Percentiles rank a stretch among this genome's conserved stretches.
Evolutionary conservation across 2,888 invertebrate genomes (phyloP).

Genomic region (Cryptocephalus primarius): DNA sequence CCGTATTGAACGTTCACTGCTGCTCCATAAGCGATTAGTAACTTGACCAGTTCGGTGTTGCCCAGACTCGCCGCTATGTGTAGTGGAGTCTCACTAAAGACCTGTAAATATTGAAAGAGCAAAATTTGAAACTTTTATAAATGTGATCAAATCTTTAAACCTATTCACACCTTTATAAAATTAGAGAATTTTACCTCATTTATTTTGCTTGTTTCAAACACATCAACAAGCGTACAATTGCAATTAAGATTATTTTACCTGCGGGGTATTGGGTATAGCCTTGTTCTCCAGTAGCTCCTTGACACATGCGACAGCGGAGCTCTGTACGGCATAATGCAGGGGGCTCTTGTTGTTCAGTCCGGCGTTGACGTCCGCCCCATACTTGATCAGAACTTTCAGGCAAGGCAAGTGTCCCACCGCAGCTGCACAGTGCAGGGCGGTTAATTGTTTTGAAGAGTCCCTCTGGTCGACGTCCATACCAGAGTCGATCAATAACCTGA

Average conservation of each 20-base stretch:
- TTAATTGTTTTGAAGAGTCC: slow-evolving; percentile 58
- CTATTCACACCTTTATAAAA: too few species aligned
- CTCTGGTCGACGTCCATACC: slow-evolving; percentile 58
- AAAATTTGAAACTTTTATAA: not conserved
- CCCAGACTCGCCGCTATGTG: slow-evolving; percentile 73
- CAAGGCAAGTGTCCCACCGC: slow-evolving; percentile 50
- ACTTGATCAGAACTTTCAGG: slow-evolving; percentile 52
- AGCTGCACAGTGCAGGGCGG: slow-evolving; percentile 70
- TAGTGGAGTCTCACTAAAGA: slow-evolving; percentile 74
- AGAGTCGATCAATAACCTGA: slow-evolving; percentile 55
- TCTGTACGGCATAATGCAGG: slow-evolving; percentile 74
- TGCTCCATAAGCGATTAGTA: slow-evolving; percentile 68
- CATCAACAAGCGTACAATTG: too few species aligned
- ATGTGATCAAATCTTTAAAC: too few species aligned
- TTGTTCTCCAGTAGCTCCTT: slow-evolving; percentile 61
- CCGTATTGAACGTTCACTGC: slow-evolving; percentile 66
- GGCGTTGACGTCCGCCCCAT: slow-evolving; percentile 72
- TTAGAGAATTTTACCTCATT: too few species aligned
- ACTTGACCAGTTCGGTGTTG: slow-evolving; percentile 53
- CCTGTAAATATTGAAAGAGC: slow-evolving; percentile 34
- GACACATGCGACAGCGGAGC: slow-evolving; percentile 63
- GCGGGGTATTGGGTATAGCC: slow-evolving; percentile 73
- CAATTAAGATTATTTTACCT: too few species aligned
- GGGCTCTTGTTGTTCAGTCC: slow-evolving; percentile 58
- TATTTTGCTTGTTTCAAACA: too few species aligned